Conservation (phyloP, 2,797 vertebrate genomes). For the Sebastes iracundus region DNA sequence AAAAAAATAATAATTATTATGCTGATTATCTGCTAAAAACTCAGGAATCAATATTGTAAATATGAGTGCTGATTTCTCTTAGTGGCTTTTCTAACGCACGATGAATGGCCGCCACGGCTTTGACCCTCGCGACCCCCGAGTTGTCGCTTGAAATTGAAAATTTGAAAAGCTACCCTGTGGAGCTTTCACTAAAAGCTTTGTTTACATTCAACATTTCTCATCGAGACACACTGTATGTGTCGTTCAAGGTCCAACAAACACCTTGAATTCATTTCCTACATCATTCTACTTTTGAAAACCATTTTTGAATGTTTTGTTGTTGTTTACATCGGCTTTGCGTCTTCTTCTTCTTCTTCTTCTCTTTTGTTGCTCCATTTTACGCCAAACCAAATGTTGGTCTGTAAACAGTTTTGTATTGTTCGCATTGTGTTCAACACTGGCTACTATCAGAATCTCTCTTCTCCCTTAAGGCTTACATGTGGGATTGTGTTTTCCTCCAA, state of each 20-base stretch:
- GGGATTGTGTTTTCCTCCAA: neutral
- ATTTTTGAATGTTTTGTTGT: neutral
- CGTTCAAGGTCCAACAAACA: neutral
- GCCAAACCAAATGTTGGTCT: neutral
- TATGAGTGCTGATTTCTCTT: neutral
- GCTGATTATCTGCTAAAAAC: conserved; percentile 24
- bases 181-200: neutral
- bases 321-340: neutral
- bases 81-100: neutral
- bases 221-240: neutral
- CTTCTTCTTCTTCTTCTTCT: neutral
- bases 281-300: neutral
- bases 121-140: neutral
- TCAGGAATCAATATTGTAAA: conserved; percentile 18
- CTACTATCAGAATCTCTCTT: neutral
- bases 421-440: neutral
- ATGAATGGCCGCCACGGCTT: neutral
- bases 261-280: neutral
- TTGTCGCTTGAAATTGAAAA: neutral
- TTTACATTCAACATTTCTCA: neutral
- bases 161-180: neutral
- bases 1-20: neutral
- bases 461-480: neutral
- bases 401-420: neutral
- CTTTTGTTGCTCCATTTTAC: neutral